Base-by-base conservation (phyloP, 1,140 invertebrate genomes). In the Papilio polytes region DNA sequence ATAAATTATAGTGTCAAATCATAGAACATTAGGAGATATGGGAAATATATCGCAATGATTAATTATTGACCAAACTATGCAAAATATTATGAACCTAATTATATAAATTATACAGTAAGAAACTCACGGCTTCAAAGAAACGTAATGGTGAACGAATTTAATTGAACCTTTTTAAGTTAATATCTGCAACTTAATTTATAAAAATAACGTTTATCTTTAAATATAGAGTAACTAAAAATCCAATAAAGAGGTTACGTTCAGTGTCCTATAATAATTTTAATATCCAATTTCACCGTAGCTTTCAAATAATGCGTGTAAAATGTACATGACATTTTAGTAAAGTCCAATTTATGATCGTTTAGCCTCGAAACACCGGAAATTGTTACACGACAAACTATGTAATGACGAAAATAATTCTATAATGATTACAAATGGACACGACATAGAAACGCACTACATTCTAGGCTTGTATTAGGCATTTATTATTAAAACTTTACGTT, bases 381-480 rank as follows among this genome's bases (percentile, higher is more conserved):
- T 36, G 12, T 66, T 66, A 66, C 63, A 6, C 63, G 26, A 66
- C 31, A 31, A 66, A 66, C 22, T 13, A 26, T 31, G 63, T 66
- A 66, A 66, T 15, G 26, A 31, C 63, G 63, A 66, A 66, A 66
- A 66, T 66, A 66, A 12, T 66, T 66, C 3, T 26, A 26, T 66
- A 66, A 36, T 66, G 26, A 15, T 66, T 66, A 66, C 22, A 66
- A 66, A 66, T 66, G 63, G 22, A 66, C 22, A 66, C 59, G 26
- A 66, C 26, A 66, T 31, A 12, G 26, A 31, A 66, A 66, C 22
- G 13, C 12, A 66, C 13, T 66, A 66, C 4, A 66, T 66, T 66
- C 26, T 66, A 66, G 3, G 22, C 63, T 66, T 66, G 63, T 66
- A 36, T 63, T 26, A 66, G 10, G 63, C 26, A 26, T 66, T 26